phyloP scores from a whole-genome alignment of 2,888 invertebrate species.

The Clunio marinus region DNA sequence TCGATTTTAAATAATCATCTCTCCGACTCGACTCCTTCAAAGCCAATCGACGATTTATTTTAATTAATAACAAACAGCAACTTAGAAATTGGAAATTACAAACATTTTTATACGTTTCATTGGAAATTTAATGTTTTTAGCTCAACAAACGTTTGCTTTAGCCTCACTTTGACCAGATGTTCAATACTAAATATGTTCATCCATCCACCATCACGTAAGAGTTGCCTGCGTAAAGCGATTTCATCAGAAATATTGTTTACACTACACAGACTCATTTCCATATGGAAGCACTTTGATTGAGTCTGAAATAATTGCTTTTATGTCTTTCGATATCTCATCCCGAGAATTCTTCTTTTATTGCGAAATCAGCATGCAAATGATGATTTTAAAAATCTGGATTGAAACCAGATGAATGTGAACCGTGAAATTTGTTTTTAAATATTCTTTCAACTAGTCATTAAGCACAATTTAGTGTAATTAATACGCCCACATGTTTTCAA shows the following conservation, averaged over 20 bases:
- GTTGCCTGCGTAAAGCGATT: constrained; percentile 5
- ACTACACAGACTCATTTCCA: constrained; percentile 18
- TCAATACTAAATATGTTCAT: constrained; percentile 25
- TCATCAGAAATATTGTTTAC: constrained; percentile 27
- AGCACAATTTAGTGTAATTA: constrained; percentile 36
- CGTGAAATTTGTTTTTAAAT: background rate
- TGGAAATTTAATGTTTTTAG: constrained; percentile 2
- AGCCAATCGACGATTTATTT: constrained; percentile 13
- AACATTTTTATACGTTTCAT: background rate
- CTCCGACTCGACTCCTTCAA: background rate
- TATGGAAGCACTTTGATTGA: constrained; percentile 38
- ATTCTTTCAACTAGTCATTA: constrained; percentile 37
- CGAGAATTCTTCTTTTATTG: background rate
- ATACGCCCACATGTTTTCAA: constrained; percentile 26
- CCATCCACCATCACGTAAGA: too few relatives aligned
- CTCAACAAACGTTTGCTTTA: background rate
- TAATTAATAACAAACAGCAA: constrained; percentile 5
- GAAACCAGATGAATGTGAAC: background rate
- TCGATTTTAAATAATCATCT: background rate
- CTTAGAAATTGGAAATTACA: background rate
- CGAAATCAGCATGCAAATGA: background rate
- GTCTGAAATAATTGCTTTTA: constrained; percentile 22
- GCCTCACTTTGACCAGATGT: constrained; percentile 29
- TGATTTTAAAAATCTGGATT: background rate
- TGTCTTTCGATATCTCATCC: constrained; percentile 17